Conservation (phyloP, 2,113 vertebrate genomes). For the Peromyscus californicus region DNA sequence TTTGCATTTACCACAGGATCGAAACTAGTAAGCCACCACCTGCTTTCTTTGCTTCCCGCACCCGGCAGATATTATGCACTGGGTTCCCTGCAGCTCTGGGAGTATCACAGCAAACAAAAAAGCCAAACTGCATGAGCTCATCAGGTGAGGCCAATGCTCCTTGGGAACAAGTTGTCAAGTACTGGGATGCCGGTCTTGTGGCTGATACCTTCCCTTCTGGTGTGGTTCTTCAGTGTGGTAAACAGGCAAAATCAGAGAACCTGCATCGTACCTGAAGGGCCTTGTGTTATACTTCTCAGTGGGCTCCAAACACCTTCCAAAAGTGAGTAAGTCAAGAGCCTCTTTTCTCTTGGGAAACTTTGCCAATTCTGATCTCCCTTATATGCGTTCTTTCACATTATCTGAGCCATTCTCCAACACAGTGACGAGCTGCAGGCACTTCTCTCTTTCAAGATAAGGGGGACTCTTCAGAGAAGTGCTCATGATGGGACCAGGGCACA, state of each 20-base stretch:
- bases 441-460: conserved; percentile 76
- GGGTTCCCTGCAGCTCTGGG: neutral
- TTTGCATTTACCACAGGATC: neutral
- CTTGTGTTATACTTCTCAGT: neutral
- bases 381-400: conserved; percentile 17
- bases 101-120: neutral
- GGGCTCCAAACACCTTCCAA: conserved; percentile 47
- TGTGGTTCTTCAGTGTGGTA: neutral
- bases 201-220: neutral
- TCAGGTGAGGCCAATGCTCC: neutral
- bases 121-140: neutral
- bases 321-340: conserved; percentile 73
- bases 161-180: neutral
- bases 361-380: conserved; percentile 23
- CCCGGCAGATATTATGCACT: neutral
- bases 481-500: neutral
- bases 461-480: conserved; percentile 67
- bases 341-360: conserved; percentile 22
- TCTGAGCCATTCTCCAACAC: conserved; percentile 26
- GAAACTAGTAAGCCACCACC: neutral
- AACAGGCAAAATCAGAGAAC: neutral
- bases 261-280: neutral
- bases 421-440: conserved; percentile 73
- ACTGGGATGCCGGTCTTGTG: neutral
- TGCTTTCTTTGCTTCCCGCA: conserved; percentile 8